Conservation (phyloP, 2,888 invertebrate species). For the Macaria notata region DNA sequence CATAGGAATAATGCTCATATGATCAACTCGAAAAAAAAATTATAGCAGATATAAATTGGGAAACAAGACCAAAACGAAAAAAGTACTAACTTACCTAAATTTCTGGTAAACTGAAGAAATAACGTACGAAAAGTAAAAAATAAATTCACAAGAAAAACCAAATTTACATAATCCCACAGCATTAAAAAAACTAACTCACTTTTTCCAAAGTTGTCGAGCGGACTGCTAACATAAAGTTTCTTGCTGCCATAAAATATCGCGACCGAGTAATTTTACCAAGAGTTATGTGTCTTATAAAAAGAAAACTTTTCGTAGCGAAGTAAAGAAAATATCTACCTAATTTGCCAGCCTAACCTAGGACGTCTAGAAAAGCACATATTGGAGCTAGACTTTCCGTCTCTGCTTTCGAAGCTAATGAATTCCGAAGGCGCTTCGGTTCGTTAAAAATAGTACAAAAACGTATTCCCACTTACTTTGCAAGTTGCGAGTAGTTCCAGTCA, state of each 20-base stretch:
- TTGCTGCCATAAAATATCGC: constrained; percentile 17
- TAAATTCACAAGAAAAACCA: neutral
- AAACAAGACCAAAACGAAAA: too few relatives aligned
- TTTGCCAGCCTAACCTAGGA: constrained; percentile 21
- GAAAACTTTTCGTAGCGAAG: constrained; percentile 25
- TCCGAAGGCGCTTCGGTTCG: constrained; percentile 67
- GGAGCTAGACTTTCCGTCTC: constrained; percentile 52
- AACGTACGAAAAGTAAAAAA: too few relatives aligned
- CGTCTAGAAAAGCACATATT: constrained; percentile 50
- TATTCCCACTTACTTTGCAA: constrained; percentile 62
- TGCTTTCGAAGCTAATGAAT: constrained; percentile 72
- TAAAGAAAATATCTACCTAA: constrained; percentile 31
- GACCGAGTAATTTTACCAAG: constrained; percentile 13
- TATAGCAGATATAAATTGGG: too few relatives aligned
- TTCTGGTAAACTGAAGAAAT: too few relatives aligned
- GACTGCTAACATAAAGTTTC: constrained; percentile 12
- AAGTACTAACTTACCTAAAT: too few relatives aligned
- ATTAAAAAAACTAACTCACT: constrained; percentile 9
- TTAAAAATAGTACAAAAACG: constrained; percentile 75
- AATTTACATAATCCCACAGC: constrained; percentile 6
- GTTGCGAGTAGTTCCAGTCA: constrained; percentile 71
- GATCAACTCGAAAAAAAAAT: too few relatives aligned
- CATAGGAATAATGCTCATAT: too few relatives aligned
- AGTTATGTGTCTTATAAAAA: constrained; percentile 28
- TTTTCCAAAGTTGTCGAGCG: constrained; percentile 7